These are phyloP conservation scores for Amphipyra berbera DNA, from an alignment of 2,888 invertebrate species.

Conservation along the genomic window DNA sequence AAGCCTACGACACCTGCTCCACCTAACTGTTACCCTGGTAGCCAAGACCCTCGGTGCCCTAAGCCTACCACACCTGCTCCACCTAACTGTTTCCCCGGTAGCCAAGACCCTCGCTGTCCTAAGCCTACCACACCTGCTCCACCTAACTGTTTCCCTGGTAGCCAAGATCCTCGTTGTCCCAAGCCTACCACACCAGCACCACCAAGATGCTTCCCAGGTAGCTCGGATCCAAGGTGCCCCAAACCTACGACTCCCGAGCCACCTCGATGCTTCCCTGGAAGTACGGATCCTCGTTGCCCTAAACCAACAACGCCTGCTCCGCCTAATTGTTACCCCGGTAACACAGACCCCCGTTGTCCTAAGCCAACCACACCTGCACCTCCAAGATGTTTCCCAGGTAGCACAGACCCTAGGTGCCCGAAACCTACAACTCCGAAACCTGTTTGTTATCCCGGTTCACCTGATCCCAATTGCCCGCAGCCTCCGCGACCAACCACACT, in stretches of 20 bases:
- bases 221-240: constrained; percentile 63
- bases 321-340: no score
- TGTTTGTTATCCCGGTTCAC: constrained; percentile 60
- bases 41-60: no score
- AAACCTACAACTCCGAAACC: constrained; percentile 29
- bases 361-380: constrained; percentile 55
- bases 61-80: no score
- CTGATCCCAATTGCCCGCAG: constrained; percentile 20
- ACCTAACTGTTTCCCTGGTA: no score
- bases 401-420: no score
- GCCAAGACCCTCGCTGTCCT: no score
- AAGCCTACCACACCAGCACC: constrained; percentile 66
- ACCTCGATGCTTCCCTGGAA: constrained; percentile 39
- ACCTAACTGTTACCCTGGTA: constrained; percentile 57
- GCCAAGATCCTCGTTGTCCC: no score
- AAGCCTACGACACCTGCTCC: constrained; percentile 56
- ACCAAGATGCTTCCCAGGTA: constrained; percentile 63
- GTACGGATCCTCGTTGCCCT: constrained; percentile 39
- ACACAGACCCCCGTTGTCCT: no score
- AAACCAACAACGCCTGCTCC: constrained; percentile 38
- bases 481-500: constrained; percentile 38
- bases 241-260: constrained; percentile 60
- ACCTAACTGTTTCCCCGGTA: no score
- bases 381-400: constrained; percentile 30
- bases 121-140: no score